Conservation (phyloP, 2,113 vertebrate genomes). For the Toxotes jaculatrix region DNA sequence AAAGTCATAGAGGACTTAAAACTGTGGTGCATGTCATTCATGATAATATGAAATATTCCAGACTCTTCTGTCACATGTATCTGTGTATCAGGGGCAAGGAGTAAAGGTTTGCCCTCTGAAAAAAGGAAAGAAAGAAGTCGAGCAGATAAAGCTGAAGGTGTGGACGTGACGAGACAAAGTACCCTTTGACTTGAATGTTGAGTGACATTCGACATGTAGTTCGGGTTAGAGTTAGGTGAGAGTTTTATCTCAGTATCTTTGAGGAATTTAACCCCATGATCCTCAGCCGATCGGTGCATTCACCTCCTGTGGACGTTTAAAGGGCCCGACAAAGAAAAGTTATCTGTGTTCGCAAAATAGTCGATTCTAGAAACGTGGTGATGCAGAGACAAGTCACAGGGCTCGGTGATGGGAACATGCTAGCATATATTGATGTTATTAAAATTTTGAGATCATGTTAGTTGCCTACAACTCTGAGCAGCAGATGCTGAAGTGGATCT, state of each 20-base stretch:
- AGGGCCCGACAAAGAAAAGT: too few relatives aligned
- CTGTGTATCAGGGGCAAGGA: neutral
- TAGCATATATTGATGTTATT: too few relatives aligned
- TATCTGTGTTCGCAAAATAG: too few relatives aligned
- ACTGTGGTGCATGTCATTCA: neutral
- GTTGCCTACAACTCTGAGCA: neutral
- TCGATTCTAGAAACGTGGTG: too few relatives aligned
- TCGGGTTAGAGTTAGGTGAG: too few relatives aligned
- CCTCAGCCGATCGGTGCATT: too few relatives aligned
- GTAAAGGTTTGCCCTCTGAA: neutral
- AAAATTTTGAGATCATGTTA: too few relatives aligned
- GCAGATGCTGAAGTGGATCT: neutral
- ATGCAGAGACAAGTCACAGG: too few relatives aligned
- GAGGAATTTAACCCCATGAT: too few relatives aligned
- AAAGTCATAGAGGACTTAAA: neutral
- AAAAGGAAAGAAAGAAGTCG: neutral
- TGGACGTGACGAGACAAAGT: neutral
- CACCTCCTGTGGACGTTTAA: too few relatives aligned
- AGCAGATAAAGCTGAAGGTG: constrained; percentile 6
- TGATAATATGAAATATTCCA: neutral
- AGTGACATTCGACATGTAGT: neutral
- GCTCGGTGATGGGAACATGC: too few relatives aligned
- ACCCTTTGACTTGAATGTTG: neutral
- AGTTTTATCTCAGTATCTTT: neutral
- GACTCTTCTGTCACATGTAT: neutral